Percentiles rank a stretch among this genome's conserved stretches.
Evolutionary conservation across 1,140 invertebrate species (phyloP).

Genomic region (Yoshiicerus persimilis): DNA sequence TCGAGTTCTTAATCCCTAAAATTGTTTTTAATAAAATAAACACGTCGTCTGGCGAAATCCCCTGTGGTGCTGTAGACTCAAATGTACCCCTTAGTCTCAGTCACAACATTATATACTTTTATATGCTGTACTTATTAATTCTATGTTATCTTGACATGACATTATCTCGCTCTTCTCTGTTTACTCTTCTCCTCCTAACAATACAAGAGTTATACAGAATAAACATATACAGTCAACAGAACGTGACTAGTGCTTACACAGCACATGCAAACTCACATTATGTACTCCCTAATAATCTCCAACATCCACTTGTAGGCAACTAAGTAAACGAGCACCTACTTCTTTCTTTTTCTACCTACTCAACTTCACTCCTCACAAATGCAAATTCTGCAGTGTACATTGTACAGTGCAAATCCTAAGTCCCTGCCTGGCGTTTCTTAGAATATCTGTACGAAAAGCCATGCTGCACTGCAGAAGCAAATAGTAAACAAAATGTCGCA

Average conservation of each 20-base stretch:
- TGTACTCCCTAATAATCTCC: background rate
- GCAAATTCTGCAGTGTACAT: too few species aligned
- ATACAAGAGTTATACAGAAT: background rate
- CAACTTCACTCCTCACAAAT: too few species aligned
- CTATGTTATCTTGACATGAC: background rate
- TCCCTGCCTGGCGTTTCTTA: too few species aligned
- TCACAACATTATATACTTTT: background rate
- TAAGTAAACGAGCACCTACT: too few species aligned
- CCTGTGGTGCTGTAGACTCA: background rate
- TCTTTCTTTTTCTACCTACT: too few species aligned
- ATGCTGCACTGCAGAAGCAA: too few species aligned
- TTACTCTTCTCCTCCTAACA: background rate
- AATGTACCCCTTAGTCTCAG: background rate
- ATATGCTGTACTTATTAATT: background rate
- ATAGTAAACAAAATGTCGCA: too few species aligned
- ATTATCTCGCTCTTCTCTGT: too few species aligned
- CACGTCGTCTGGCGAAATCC: background rate
- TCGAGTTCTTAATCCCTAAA: background rate
- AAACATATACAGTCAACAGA: background rate
- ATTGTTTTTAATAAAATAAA: slow-evolving; percentile 6
- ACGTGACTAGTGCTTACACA: background rate
- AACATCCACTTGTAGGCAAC: background rate
- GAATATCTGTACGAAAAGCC: too few species aligned
- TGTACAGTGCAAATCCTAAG: too few species aligned
- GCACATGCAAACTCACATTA: background rate